Conservation (phyloP, 2,888 invertebrate genomes). For the Chesias legatella region DNA sequence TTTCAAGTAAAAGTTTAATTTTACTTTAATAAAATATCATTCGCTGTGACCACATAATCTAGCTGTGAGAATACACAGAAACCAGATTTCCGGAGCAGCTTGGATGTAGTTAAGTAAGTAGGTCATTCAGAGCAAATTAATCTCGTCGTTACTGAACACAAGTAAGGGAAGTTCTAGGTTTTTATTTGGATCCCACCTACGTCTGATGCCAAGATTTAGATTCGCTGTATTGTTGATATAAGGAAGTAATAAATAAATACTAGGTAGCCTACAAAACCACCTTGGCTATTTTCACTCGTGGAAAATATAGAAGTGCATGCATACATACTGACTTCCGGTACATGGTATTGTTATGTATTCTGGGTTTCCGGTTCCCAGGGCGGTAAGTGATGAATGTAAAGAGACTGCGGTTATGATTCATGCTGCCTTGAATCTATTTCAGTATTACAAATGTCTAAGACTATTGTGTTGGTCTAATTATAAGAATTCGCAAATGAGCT, state of each 20-base stretch:
- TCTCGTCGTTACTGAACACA: slow-evolving; percentile 1
- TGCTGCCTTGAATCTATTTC: slow-evolving; percentile 4
- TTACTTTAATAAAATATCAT: no score
- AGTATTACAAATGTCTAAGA: not conserved
- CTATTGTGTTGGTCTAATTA: no score
- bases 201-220: no score
- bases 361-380: slow-evolving; percentile 2
- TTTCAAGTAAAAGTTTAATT: no score
- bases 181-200: no score
- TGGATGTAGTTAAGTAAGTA: slow-evolving; percentile 4
- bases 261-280: not conserved
- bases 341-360: no score
- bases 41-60: not conserved
- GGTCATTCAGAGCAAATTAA: slow-evolving; percentile 8
- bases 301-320: slow-evolving; percentile 6
- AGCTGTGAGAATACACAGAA: not conserved
- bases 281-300: slow-evolving; percentile 3
- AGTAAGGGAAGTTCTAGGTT: no score
- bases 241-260: not conserved
- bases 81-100: slow-evolving; percentile 1
- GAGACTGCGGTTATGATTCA: slow-evolving; percentile 8
- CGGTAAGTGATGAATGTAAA: slow-evolving; percentile 7
- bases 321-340: slow-evolving; percentile 7
- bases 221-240: no score
- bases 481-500: no score